phyloP scores from a whole-genome alignment of 2,888 invertebrate species.

The Drosophila basisetae region DNA sequence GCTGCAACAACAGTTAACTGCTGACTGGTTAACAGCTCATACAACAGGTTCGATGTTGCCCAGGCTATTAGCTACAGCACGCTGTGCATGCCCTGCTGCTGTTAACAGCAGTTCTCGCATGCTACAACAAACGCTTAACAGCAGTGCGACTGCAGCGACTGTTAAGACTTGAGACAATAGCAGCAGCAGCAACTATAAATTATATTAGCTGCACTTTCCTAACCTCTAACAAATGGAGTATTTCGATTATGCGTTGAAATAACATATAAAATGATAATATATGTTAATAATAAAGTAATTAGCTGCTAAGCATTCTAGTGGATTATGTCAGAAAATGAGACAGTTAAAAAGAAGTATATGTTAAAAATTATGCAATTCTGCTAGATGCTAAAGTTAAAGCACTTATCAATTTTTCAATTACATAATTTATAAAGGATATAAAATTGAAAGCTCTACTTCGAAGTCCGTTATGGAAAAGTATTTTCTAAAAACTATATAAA shows the following conservation, averaged over 20 bases:
- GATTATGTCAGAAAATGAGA: neutral
- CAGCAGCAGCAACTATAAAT: neutral
- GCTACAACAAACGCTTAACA: conserved; percentile 50
- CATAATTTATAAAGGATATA: neutral
- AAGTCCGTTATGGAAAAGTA: neutral
- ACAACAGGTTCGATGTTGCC: conserved; percentile 57
- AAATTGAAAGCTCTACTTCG: neutral
- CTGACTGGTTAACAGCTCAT: conserved; percentile 38
- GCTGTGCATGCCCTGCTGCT: conserved; percentile 1
- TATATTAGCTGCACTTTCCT: conserved; percentile 8
- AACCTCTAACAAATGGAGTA: neutral
- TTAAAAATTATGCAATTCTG: neutral
- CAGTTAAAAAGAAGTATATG: neutral
- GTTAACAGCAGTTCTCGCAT: conserved; percentile 62
- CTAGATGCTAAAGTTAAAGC: neutral
- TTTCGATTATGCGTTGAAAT: neutral
- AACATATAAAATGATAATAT: neutral
- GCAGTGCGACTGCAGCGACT: conserved; percentile 12
- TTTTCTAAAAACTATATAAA: too few relatives aligned
- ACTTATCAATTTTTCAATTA: neutral
- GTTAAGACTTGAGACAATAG: neutral
- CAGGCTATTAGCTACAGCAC: conserved; percentile 18
- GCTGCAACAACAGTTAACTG: conserved; percentile 18
- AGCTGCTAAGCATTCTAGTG: too few relatives aligned
- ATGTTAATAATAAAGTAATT: neutral